phyloP scores from a whole-genome alignment of 2,113 vertebrate genomes.

The Hippolais icterina region DNA sequence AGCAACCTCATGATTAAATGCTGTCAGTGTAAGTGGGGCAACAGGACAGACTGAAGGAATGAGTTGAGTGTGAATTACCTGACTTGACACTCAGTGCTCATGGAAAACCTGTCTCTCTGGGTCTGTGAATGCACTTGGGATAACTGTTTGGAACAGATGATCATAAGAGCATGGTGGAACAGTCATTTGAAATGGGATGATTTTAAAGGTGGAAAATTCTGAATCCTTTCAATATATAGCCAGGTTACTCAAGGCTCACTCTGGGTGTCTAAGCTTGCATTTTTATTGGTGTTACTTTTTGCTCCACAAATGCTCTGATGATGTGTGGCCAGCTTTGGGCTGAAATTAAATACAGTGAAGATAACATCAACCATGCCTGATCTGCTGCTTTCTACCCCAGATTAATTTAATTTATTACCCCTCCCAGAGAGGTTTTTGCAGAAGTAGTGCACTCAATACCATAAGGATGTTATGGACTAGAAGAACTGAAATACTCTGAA shows the following conservation, averaged over 20 bases:
- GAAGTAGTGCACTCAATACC: neutral
- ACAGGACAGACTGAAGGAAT: neutral
- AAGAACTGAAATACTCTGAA: neutral
- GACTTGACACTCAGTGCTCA: neutral
- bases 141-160: neutral
- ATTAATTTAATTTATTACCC: neutral
- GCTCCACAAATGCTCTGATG: neutral
- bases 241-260: neutral
- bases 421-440: neutral
- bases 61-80: neutral
- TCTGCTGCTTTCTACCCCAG: neutral
- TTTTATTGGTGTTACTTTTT: neutral
- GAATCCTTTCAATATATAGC: neutral
- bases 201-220: neutral
- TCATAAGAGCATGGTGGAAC: neutral
- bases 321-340: neutral
- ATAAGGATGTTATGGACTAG: neutral
- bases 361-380: neutral
- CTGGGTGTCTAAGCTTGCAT: neutral
- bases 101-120: neutral
- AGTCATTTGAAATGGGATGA: neutral
- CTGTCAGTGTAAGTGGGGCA: neutral
- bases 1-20: neutral
- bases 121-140: neutral
- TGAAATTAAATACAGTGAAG: neutral